Base-by-base conservation (phyloP, 2,797 vertebrate species). In the Urophycis tenuis region DNA sequence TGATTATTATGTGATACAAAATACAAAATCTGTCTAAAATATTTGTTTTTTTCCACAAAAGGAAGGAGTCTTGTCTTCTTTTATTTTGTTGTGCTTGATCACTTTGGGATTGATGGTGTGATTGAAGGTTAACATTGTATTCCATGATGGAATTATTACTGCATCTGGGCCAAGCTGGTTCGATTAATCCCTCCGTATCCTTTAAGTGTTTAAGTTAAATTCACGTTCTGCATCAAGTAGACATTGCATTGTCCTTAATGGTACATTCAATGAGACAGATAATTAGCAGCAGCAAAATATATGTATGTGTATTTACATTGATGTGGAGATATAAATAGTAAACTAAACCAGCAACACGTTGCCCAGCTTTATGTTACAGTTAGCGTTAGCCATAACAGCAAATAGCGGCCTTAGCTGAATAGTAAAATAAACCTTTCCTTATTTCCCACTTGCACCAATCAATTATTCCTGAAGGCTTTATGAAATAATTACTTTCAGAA, bases 381-480 rank as follows among this genome's bases (percentile, higher is more conserved):
- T 79, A 67, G 36, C 67, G 53, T 74, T 35, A 82, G 76, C 29
- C 70, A 76, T 79, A 69, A 70, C 29, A 71, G 79, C 74, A 71
- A 34, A 74, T 64, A 35, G 31, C 34, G 34, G 73, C 72, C 72
- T 10, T 74, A 72, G 67, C 69, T 60, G 69, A 60, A 49, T 64
- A 64, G 60, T 64, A 29, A 67, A 67, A 67, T 67, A 74, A 41
- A 74, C 33, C 15, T 39, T 3, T 1, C 74, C 49, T 81, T 34
- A 60, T 33, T 64, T 67, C 32, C 11, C 53, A 75, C 60, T 29
- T 1, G 19, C 41, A 17, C 19, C 41, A 29, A 67, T 25, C n/a
- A 29, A 30, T 67, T 67, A 67, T 67, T 67, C 25, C 60, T 67
- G 3, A 9, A 60, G 7, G 53, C 53, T 60, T 25, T 25, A 60